These are phyloP conservation scores for Nysson spinosus DNA, from an alignment of 2,888 invertebrate species.

Conservation along the genomic window DNA sequence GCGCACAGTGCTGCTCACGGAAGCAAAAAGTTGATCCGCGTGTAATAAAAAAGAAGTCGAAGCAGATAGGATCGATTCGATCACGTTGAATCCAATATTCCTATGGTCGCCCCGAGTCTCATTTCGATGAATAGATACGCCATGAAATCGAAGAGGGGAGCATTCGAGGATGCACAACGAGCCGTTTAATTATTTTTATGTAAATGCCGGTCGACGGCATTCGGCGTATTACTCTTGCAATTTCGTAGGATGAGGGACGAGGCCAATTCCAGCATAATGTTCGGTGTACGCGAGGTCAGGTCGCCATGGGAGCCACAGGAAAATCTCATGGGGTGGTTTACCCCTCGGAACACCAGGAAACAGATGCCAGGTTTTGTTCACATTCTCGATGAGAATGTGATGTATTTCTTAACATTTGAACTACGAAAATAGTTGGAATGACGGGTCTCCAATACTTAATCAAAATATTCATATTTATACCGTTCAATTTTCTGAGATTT, in stretches of 20 bases:
- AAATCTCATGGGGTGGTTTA: conserved; percentile 58
- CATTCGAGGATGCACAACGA: conserved; percentile 21
- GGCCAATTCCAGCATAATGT: conserved; percentile 60
- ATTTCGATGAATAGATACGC: conserved; percentile 11
- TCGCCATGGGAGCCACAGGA: conserved; percentile 41
- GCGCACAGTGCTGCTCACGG: too few species aligned
- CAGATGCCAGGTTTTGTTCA: conserved; percentile 43
- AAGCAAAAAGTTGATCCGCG: background rate
- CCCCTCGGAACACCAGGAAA: conserved; percentile 43
- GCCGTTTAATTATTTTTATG: conserved; percentile 72
- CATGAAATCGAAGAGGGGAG: conserved; percentile 5
- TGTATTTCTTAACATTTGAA: too few species aligned
- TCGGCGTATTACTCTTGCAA: conserved; percentile 61
- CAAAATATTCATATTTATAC: too few species aligned
- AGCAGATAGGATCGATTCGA: too few species aligned
- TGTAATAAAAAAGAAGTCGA: too few species aligned
- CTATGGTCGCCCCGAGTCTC: conserved; percentile 12
- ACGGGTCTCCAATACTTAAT: too few species aligned
- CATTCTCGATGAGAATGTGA: conserved; percentile 18
- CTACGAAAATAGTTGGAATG: too few species aligned
- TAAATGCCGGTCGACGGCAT: conserved; percentile 51
- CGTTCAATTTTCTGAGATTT: too few species aligned
- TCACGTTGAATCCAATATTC: conserved; percentile 18
- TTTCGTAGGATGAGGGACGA: conserved; percentile 62
- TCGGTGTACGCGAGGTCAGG: conserved; percentile 56